Evolutionary conservation across 2,888 invertebrate genomes (phyloP).

Genomic region (Diploptera punctata): DNA sequence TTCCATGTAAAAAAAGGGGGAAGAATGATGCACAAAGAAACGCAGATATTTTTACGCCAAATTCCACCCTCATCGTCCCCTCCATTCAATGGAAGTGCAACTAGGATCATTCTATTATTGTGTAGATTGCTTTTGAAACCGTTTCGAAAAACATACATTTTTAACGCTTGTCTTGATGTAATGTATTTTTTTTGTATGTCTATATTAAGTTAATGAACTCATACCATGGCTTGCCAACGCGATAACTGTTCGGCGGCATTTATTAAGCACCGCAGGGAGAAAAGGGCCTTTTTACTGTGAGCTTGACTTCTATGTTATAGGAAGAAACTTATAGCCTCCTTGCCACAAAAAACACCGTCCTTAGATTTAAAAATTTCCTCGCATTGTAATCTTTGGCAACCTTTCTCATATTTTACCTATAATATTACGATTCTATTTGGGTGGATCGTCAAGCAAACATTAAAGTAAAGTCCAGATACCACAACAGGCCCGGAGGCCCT

Average conservation of each 20-base stretch:
- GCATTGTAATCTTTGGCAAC: too few species aligned
- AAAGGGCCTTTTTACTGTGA: not conserved
- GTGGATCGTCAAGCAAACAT: too few species aligned
- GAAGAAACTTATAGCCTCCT: not conserved
- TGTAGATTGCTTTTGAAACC: slow-evolving; percentile 29
- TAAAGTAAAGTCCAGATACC: too few species aligned
- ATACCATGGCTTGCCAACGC: not conserved
- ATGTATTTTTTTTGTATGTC: slow-evolving; percentile 1
- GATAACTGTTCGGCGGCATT: slow-evolving; percentile 1
- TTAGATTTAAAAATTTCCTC: too few species aligned
- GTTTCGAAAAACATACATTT: slow-evolving; percentile 21
- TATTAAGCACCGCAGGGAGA: slow-evolving; percentile 1
- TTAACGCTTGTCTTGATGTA: slow-evolving; percentile 31
- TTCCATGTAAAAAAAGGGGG: not conserved
- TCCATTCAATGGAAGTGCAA: not conserved
- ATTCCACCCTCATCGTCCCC: not conserved
- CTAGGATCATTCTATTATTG: slow-evolving; percentile 32
- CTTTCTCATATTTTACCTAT: too few species aligned
- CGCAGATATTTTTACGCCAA: not conserved
- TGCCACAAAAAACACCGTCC: not conserved
- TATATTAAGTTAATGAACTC: slow-evolving; percentile 5
- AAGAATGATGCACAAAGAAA: not conserved
- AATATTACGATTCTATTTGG: too few species aligned
- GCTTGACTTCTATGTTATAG: not conserved
- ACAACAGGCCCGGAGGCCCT: too few species aligned